Base-by-base conservation (phyloP, 2,888 invertebrate genomes). In the Allolobophora icterica region DNA sequence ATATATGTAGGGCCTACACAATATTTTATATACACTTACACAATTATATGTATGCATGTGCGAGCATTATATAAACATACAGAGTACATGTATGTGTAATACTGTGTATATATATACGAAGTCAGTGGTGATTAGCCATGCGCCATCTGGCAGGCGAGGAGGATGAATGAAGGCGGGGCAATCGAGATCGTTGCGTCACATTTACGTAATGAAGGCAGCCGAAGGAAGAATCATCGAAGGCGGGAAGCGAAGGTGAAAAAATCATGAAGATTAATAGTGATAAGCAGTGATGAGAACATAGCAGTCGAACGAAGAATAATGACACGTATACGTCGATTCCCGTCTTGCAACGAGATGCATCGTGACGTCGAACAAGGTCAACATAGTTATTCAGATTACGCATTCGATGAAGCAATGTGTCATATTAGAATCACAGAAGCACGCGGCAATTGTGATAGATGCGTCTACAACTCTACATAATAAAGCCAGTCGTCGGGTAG, bases 261-360 rank as follows among this genome's bases (percentile, higher is more conserved):
- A 24, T 89, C 40, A 40, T 40, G 40, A 89, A 89, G 40, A 38
- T n/a, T 89, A 89, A 89, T 89, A 3, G 89, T 34, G 89, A 89
- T 89, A 38, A 34, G 89, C 40, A 89, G n/a, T 89, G 24, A 38
- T 71, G 71, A 71, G 13, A 71, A 71, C 11, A 71, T 71, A 71
- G 71, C n/a, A n/a, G 30, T 71, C 71, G n/a, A n/a, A 71, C 71
- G 71, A 71, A 71, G 71, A 71, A 71, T 71, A 71, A 71, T n/a
- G 71, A 71, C 71, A 71, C n/a, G n/a, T n/a, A 71, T 5, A 71
- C 71, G 71, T 1, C 71, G 71, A 71, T 71, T 71, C n/a, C 5
- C n/a, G n/a, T 71, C 71, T 8, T 71, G n/a, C 13, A n/a, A 11
- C 8, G 30, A 30, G 71, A 71, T 71, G n/a, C 30, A 71, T 71